Percentiles rank a stretch among this genome's conserved stretches.
Evolutionary conservation across 2,113 vertebrate species (phyloP).

Genomic region (Lanius collurio): DNA sequence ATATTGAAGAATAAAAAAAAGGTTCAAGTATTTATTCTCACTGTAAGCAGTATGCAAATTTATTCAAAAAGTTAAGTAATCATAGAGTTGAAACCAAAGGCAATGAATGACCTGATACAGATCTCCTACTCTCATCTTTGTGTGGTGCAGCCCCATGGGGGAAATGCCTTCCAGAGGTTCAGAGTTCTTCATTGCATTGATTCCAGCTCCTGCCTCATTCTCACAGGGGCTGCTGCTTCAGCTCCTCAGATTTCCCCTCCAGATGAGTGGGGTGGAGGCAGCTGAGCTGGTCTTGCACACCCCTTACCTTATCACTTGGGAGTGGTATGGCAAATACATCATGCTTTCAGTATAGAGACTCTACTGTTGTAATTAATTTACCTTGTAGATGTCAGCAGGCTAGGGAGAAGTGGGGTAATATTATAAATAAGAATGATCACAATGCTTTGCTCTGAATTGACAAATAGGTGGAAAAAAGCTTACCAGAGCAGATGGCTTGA

Average conservation of each 20-base stretch:
- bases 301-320: background rate
- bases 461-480: background rate
- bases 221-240: rapidly evolving
- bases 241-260: background rate
- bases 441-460: background rate
- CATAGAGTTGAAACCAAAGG: background rate
- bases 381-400: background rate
- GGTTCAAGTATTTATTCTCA: background rate
- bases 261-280: background rate
- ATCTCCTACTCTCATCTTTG: background rate
- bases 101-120: background rate
- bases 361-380: background rate
- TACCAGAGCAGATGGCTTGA: constrained; percentile 41
- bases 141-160: background rate
- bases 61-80: background rate
- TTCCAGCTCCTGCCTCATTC: background rate
- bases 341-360: background rate
- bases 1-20: background rate
- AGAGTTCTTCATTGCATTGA: rapidly evolving
- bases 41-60: background rate
- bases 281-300: background rate
- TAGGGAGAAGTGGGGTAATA: background rate
- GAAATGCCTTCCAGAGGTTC: background rate
- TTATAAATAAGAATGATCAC: background rate
- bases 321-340: background rate